phyloP scores from a whole-genome alignment of 1,140 invertebrate species.

The Agrypnia vestita region DNA sequence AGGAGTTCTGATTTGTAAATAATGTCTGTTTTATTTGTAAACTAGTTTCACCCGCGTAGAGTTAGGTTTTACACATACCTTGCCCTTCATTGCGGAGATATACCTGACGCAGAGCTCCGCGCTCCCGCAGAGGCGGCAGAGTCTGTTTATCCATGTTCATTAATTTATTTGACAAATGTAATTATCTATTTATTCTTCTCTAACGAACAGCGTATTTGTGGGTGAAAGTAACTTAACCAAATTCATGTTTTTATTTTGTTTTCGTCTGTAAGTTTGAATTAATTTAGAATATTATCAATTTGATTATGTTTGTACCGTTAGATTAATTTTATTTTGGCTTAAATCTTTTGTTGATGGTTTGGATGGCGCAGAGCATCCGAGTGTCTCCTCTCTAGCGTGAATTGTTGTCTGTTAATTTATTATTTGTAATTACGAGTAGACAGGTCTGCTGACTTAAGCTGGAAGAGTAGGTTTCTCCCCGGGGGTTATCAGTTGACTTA shows the following conservation, averaged over 20 bases:
- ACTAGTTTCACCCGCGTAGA: background rate
- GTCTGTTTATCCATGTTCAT: constrained; percentile 8
- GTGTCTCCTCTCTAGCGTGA: background rate
- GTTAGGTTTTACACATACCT: background rate
- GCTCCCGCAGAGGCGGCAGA: too few relatives aligned
- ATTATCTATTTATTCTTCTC: constrained; percentile 47
- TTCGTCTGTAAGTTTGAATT: constrained; percentile 30
- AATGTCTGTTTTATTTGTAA: constrained; percentile 43
- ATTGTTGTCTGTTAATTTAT: constrained; percentile 25
- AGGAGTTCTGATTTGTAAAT: constrained; percentile 46
- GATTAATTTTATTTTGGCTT: constrained; percentile 25
- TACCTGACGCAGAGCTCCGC: background rate
- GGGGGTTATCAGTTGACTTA: too few relatives aligned
- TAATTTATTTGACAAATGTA: constrained; percentile 46
- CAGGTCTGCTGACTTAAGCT: background rate
- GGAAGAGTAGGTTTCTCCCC: too few relatives aligned
- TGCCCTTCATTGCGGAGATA: too few relatives aligned
- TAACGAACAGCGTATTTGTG: constrained; percentile 6
- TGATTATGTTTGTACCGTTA: constrained; percentile 42
- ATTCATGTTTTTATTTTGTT: constrained; percentile 32
- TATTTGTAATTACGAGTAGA: background rate
- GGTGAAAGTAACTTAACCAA: constrained; percentile 43
- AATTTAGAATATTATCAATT: constrained; percentile 17
- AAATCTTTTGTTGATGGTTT: constrained; percentile 8
- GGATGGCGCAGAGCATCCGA: background rate